A percentile compares a stretch with the other conserved stretches of the same genome.
phyloP scores from a whole-genome alignment of 1,140 invertebrate genomes.

The Papilio polyxenes region DNA sequence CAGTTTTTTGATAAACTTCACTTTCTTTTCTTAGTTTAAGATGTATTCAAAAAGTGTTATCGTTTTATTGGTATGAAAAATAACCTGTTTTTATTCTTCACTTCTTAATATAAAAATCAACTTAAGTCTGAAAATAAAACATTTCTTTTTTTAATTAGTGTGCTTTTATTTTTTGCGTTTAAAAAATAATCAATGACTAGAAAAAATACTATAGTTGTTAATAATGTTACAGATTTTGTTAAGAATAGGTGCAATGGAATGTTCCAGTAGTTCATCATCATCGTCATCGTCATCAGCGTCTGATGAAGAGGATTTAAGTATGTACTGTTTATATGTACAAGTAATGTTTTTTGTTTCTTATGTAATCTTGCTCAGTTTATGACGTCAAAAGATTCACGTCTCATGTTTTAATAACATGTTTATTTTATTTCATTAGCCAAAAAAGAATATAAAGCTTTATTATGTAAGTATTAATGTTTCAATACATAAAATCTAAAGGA shows the following conservation, averaged over 20 bases:
- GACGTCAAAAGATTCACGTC: neutral
- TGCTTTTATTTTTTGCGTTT: too few species aligned
- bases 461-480: neutral
- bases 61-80: slow-evolving; percentile 1
- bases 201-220: neutral
- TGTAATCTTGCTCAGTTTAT: neutral
- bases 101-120: neutral
- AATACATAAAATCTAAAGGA: neutral
- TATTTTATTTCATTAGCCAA: neutral
- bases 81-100: neutral
- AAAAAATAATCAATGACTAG: too few species aligned
- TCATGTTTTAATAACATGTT: neutral
- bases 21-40: neutral
- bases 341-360: too few species aligned
- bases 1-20: neutral
- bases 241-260: neutral
- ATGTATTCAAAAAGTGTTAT: neutral
- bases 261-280: neutral
- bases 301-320: slow-evolving; percentile 23
- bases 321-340: too few species aligned
- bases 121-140: neutral
- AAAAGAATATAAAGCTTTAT: neutral
- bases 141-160: too few species aligned
- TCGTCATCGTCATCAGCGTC: neutral
- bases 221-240: slow-evolving; percentile 3